Evolutionary conservation across 1,140 invertebrate species (phyloP).

Genomic region (Trialeurodes vaporariorum): DNA sequence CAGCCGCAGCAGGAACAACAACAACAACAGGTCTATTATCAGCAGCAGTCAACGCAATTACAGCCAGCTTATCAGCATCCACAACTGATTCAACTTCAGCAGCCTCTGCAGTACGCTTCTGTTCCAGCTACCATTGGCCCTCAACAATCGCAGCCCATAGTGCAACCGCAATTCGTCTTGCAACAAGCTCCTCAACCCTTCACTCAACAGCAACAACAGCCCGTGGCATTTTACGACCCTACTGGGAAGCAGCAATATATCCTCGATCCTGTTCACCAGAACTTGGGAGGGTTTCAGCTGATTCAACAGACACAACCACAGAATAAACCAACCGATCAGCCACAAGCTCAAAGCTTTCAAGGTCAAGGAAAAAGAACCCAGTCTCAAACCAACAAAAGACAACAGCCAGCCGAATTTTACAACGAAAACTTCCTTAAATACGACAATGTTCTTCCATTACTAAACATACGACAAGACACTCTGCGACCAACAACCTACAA

Average conservation of each 20-base stretch:
- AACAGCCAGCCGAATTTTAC: neutral
- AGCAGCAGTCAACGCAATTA: neutral
- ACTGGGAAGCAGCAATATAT: neutral
- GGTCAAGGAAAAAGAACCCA: neutral
- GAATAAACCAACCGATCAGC: neutral
- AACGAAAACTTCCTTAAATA: neutral
- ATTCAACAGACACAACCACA: neutral
- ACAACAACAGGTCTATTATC: neutral
- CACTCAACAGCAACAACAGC: neutral
- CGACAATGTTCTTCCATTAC: neutral
- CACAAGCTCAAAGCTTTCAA: neutral
- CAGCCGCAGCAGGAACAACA: neutral
- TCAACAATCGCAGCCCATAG: neutral
- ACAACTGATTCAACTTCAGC: neutral
- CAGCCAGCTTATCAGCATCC: neutral
- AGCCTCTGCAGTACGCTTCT: neutral
- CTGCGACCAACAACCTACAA: neutral
- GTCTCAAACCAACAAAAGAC: neutral
- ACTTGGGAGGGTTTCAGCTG: too few species aligned
- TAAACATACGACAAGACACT: neutral
- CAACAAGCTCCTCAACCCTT: neutral
- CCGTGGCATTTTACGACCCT: neutral
- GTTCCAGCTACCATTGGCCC: too few species aligned
- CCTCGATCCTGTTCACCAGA: neutral
- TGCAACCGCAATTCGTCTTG: neutral